Evolutionary conservation across 1,140 invertebrate genomes (phyloP).

Genomic region (Ceratosolen solmsi): DNA sequence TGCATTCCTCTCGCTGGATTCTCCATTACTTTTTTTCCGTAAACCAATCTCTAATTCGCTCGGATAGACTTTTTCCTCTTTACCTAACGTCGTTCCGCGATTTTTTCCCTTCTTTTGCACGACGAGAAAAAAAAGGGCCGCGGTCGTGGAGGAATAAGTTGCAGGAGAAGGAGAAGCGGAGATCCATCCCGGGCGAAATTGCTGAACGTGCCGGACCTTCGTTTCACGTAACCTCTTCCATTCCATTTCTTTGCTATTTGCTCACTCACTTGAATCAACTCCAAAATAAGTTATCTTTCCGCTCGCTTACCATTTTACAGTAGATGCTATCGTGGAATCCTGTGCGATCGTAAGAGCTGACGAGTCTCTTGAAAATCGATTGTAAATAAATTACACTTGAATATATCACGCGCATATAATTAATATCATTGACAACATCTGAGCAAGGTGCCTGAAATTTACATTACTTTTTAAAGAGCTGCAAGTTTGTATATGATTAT

Average conservation of each 20-base stretch:
- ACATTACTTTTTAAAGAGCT: not conserved
- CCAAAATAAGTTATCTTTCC: conserved; percentile 39
- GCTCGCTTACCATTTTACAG: conserved; percentile 23
- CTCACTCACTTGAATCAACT: conserved; percentile 45
- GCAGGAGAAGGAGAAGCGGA: not conserved
- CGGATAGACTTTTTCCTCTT: not conserved
- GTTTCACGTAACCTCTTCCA: conserved; percentile 10
- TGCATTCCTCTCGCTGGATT: conserved; percentile 35
- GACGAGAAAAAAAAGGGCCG: not conserved
- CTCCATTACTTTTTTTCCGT: conserved; percentile 27
- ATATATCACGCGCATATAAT: not conserved
- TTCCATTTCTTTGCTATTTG: conserved; percentile 1
- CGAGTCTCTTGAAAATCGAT: not conserved
- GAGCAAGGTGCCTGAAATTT: not conserved
- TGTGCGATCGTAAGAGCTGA: conserved; percentile 35
- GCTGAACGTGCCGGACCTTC: conserved; percentile 37
- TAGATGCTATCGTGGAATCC: not conserved
- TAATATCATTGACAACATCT: not conserved
- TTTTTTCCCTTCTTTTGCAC: not conserved
- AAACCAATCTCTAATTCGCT: conserved; percentile 38
- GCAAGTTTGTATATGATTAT: too few relatives aligned
- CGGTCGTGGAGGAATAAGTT: too few relatives aligned
- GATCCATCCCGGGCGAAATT: not conserved
- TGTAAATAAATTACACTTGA: conserved; percentile 2
- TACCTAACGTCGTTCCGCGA: not conserved